Evolutionary conservation across 1,140 invertebrate species (phyloP), one percentile per base, ranked within the genome.

Genomic region (Drosophila tristis): DNA sequence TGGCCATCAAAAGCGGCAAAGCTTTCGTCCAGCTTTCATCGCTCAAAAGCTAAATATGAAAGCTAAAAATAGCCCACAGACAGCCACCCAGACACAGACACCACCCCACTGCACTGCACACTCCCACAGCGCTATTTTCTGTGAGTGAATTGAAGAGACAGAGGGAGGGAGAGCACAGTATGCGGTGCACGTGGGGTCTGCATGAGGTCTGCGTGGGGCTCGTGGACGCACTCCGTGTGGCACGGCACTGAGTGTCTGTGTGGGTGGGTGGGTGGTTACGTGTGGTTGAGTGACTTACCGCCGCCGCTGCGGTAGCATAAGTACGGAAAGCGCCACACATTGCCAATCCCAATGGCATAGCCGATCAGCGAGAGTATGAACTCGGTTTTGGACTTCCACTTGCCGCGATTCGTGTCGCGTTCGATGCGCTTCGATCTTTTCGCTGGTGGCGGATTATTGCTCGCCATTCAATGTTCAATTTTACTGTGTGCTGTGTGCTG

Each of bases 281-380:
- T 20, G 20, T 49, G 11, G 6, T 2, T 2, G 11, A 15, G 1
- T 2, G 15, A 48, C 90, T 90, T 74, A 91, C 91, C 91, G 94
- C 93, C 91, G 13, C 91, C 91, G 53, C 89, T 92, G 48, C 91
- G 89, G 89, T 96, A 96, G 84, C 95, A 96, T 1, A 96, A 93
- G 91, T 95, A 96, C 15, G 96, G 96, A 92, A 97, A 97, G 51
- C 96, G 92, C 96, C 96, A 97, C 48, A 97, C 95, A 92, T 97
- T 97, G 56, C 96, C 95, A 44, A 96, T 94, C n/a, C 96, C 96
- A 49, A 97, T 95, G 16, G 95, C 95, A 87, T 96, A 96, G 26
- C 91, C 96, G 47, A 96, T 92, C 60, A 95, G 94, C 0, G 96
- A 95, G 1, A 96, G 92, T 11, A 97, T 82, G 92, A 96, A 97